Evolutionary conservation across 2,797 vertebrate species (phyloP), one percentile per base, ranked within the genome.

Genomic region (Cuculus canorus): DNA sequence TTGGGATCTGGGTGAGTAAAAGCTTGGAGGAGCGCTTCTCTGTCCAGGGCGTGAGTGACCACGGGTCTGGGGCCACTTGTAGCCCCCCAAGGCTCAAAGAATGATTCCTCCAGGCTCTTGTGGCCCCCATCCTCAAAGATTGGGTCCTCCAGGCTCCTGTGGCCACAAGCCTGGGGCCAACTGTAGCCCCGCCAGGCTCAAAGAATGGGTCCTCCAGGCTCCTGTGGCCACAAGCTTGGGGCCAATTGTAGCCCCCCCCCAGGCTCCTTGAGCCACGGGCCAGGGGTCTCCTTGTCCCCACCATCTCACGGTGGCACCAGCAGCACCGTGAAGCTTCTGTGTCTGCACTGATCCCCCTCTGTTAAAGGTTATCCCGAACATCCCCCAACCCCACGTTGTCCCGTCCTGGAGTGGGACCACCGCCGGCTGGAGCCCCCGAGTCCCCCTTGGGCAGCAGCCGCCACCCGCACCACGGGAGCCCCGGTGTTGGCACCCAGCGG

Each of bases 241-340:
- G 43, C 13, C 17, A 17, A 17, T 43, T 17, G 43, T 43, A 43
- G 17, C n/a, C 43, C 43, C 39, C 39, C 39, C 13, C 39, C 39
- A 39, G 39, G n/a, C n/a, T n/a, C n/a, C n/a, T n/a, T n/a, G n/a
- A 4, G 71, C 64, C 9, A 0, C 23, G 9, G 15, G 47, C 50
- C 1, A 0, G 5, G 28, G 33, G 37, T 35, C 66, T 19, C 50
- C 22, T 19, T 13, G 37, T 24, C 19, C 37, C 19, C 37, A 56
- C 39, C 16, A 25, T 3, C 43, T 77, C 0, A 0, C 3, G 19
- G 61, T 78, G 88, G 47, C 61, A 37, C 32, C 27, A 28, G 18
- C 23, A 13, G 17, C 0, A 0, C 4, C 1, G 1, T 9, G 39
- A 17, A 32, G 45, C 45, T 2, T 48, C 70, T 13, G 8, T 2